Percentiles rank a stretch among this genome's conserved stretches.
Conservation (phyloP, 2,797 vertebrate genomes). For the Liparis tanakae region DNA sequence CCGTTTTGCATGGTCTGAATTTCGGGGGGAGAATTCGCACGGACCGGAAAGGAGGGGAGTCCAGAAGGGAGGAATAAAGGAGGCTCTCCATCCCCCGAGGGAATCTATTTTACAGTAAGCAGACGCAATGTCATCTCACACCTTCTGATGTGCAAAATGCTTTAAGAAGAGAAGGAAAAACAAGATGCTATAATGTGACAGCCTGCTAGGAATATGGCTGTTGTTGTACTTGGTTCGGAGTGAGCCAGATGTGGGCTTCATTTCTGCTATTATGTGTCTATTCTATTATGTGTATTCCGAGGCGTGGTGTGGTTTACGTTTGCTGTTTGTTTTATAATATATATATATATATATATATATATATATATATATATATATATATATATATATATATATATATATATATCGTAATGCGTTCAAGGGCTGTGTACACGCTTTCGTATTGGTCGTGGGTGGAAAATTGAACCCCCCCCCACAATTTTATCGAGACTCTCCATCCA, state of each 20-base stretch:
- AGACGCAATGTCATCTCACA: slow-evolving; percentile 82
- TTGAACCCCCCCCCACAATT: slow-evolving; percentile 54
- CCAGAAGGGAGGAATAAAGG: slow-evolving; percentile 63
- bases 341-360: background rate
- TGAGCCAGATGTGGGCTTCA: slow-evolving; percentile 62
- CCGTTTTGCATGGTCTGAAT: slow-evolving; percentile 75
- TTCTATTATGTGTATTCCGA: slow-evolving; percentile 45
- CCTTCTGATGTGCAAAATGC: slow-evolving; percentile 46
- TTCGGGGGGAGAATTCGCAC: slow-evolving; percentile 70
- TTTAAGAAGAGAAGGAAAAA: background rate
- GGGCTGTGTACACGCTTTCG: slow-evolving; percentile 53
- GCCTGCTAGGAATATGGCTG: slow-evolving; percentile 55
- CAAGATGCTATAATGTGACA: slow-evolving; percentile 36
- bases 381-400: slow-evolving; percentile 1
- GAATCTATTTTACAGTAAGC: slow-evolving; percentile 84
- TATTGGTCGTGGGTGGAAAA: slow-evolving; percentile 62
- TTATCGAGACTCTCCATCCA: slow-evolving; percentile 29
- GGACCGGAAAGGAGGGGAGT: slow-evolving; percentile 73
- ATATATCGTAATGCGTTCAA: slow-evolving; percentile 47
- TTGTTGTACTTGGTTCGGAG: slow-evolving; percentile 32
- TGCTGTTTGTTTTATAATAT: background rate
- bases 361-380: slow-evolving; percentile 16
- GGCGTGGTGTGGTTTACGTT: slow-evolving; percentile 46
- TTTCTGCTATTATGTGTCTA: slow-evolving; percentile 3
- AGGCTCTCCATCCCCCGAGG: slow-evolving; percentile 75